These are phyloP conservation scores for Paramormyrops kingsleyae DNA, from an alignment of 2,113 vertebrate species.

Conservation along the genomic window DNA sequence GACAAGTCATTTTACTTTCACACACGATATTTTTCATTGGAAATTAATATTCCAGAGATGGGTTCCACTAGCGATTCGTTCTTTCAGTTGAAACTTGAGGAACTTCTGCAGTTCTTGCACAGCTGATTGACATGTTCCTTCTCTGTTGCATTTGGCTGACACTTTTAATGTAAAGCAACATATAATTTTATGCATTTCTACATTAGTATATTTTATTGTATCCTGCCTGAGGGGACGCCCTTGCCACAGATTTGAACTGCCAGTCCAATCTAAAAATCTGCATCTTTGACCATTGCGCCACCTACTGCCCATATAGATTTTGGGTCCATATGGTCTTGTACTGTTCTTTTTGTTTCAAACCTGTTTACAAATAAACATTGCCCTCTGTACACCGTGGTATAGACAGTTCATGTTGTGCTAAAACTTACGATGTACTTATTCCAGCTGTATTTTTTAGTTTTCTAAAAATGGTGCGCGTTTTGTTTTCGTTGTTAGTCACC, in stretches of 20 bases:
- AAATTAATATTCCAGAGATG: neutral
- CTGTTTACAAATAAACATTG: neutral
- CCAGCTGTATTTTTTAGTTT: neutral
- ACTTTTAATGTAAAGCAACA: neutral
- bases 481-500: neutral
- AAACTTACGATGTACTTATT: neutral
- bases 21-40: neutral
- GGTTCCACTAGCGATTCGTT: neutral
- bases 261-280: neutral
- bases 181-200: neutral
- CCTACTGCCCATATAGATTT: neutral
- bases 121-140: neutral
- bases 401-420: neutral
- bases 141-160: neutral
- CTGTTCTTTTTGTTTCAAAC: neutral
- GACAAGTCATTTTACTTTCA: neutral
- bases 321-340: neutral
- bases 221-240: neutral
- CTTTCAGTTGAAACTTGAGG: neutral
- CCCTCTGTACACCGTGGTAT: neutral
- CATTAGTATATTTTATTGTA: neutral
- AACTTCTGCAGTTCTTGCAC: neutral
- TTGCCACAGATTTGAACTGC: neutral
- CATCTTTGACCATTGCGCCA: neutral
- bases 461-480: neutral